Evolutionary conservation across 2,888 invertebrate species (phyloP).

Genomic region (Prostheceraeus crozeri): DNA sequence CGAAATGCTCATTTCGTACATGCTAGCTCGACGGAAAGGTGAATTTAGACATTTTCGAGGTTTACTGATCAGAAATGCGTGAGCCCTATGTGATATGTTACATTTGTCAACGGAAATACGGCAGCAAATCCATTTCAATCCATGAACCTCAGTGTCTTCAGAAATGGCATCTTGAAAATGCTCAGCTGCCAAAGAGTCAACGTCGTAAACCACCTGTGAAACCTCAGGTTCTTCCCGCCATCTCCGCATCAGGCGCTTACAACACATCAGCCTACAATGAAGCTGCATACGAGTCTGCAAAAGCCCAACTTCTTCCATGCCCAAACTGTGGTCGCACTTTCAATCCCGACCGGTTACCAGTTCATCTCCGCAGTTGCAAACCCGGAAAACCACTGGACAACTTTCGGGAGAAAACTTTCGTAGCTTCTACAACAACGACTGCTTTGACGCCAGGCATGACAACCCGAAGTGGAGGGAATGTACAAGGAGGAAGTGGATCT

Average conservation of each 20-base stretch:
- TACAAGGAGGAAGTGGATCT: too few relatives aligned
- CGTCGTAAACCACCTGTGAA: slow-evolving; percentile 38
- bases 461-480: too few relatives aligned
- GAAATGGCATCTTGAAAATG: slow-evolving; percentile 37
- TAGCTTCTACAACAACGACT: too few relatives aligned
- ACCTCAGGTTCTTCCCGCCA: slow-evolving; percentile 15
- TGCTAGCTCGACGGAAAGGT: too few relatives aligned
- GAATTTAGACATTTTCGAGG: too few relatives aligned
- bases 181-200: slow-evolving; percentile 32
- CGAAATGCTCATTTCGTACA: too few relatives aligned
- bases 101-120: slow-evolving; percentile 40
- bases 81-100: slow-evolving; percentile 41
- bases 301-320: slow-evolving; percentile 63
- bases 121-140: slow-evolving; percentile 38
- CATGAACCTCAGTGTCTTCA: slow-evolving; percentile 41
- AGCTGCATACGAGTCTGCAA: slow-evolving; percentile 62
- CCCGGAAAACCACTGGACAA: too few relatives aligned
- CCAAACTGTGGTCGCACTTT: slow-evolving; percentile 65
- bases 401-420: too few relatives aligned
- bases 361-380: slow-evolving; percentile 62
- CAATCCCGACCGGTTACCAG: slow-evolving; percentile 63
- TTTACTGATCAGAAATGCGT: too few relatives aligned
- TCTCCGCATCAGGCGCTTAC: slow-evolving; percentile 24
- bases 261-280: slow-evolving; percentile 59
- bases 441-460: too few relatives aligned